Evolutionary conservation across 2,797 vertebrate genomes (phyloP), one percentile per base, ranked within the genome.

Genomic region (Sebastes hubbsi): DNA sequence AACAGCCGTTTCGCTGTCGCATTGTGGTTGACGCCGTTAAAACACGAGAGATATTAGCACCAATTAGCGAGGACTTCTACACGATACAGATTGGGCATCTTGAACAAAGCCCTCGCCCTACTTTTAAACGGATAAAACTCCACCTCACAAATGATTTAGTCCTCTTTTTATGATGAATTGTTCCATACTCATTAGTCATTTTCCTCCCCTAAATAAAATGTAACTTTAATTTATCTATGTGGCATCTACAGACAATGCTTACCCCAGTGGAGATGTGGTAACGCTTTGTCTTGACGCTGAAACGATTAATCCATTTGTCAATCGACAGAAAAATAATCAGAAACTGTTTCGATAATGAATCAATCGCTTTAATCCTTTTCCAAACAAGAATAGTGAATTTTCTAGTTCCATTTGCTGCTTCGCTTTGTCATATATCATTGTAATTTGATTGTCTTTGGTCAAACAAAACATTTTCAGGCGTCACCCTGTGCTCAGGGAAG

Each of bases 1-100:
- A 69, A 73, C 74, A 61, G 62, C 75, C 34, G 75, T 30, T 78
- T 73, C 49, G 25, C 25, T 67, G 82, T 80, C 56, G 70, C 81
- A 79, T 60, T 61, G 70, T 62, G 24, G 67, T 58, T 36, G 46
- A 70, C 10, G 70, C 29, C 38, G 36, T 71, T 64, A 22, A 79
- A 81, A 72, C 61, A 69, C 42, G 14, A 52, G 29, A 63, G 59
- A 72, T 78, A 66, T 87, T 79, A 67, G 25, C 64, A 63, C 42
- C 72, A 72, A 73, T 85, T 62, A 59, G 58, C 4, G 29, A 58
- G 60, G 75, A 66, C 42, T 49, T 58, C 56, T 13, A 5, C 10
- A 25, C 34, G 32, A 63, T 3, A 29, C 7, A 25, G 42, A 72
- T 10, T 1, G 5, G 36, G 24, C 60, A 24, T 29, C 22, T 20